Base-by-base conservation (phyloP, 2,888 invertebrate genomes). In the Hirudinaria manillensis region DNA sequence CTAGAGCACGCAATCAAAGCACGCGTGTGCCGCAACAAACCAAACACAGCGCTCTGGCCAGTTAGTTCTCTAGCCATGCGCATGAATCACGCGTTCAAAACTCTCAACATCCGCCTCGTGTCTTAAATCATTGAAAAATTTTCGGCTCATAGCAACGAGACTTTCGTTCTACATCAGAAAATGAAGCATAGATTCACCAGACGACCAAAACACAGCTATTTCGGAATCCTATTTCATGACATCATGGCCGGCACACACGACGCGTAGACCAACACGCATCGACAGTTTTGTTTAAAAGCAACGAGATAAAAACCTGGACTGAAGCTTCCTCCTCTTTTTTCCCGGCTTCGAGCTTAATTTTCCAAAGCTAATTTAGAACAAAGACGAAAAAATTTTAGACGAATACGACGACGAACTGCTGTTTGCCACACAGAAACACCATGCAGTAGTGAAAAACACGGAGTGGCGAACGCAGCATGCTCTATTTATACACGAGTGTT, bases 341-440 rank as follows among this genome's bases (percentile, higher is more conserved):
- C 66, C 73, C 72, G 51, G 76, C 61, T 73, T 72, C 76, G 55
- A 73, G 67, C 76, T 29, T 72, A 76, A 76, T 76, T 72, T 76
- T 76, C 66, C 66, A 75, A 72, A 71, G 56, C 65, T 73, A 72
- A 51, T 70, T 70, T 36, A 75, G 53, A 68, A 24, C 68, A 38
- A 68, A 32, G 24, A 68, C 68, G 34, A 68, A 38, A 32, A 68
- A 68, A 24, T 45, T 16, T 36, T 21, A 29, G 45, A 53, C 71
- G 71, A 71, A 71, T 71, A 71, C 27, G 51, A 71, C 27, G 29
- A 45, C 10, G 13, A 68, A 68, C 10, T 29, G 32, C 6, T 16
- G 10, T 16, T 29, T 36, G 13, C n/a, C 36, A n/a, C n/a, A 32
- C 1, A 68, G 32, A 16, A 68, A 68, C 32, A 68, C 68, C 34